Conservation (phyloP, 2,797 vertebrate species). For the Melanitta fusca region DNA sequence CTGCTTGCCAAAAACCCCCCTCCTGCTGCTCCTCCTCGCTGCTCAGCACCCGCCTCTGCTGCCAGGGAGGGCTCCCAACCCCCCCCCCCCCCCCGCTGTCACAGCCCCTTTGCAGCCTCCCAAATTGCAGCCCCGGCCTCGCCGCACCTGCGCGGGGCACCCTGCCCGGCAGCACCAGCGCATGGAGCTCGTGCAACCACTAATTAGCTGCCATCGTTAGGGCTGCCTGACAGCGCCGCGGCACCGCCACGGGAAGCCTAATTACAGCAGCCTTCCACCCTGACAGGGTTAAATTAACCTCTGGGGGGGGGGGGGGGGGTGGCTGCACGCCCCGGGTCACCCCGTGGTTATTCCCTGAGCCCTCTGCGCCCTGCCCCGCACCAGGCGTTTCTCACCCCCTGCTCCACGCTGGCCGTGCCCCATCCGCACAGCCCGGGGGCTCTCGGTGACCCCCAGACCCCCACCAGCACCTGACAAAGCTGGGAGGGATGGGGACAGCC, state of each 20-base stretch:
- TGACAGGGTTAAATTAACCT: neutral
- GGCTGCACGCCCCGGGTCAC: neutral
- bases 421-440: no score
- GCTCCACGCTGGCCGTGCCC: no score
- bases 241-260: neutral
- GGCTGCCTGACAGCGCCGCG: neutral
- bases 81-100: neutral
- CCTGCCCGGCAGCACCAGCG: neutral
- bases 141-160: neutral
- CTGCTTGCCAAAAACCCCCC: rapidly evolving
- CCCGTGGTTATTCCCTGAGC: no score
- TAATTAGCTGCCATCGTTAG: neutral
- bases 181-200: neutral
- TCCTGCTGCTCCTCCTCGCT: neutral
- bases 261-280: neutral
- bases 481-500: no score
- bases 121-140: neutral
- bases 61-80: neutral
- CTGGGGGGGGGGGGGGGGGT: neutral
- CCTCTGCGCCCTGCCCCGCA: neutral
- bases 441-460: no score
- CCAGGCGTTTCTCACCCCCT: no score
- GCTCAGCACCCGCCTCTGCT: neutral
- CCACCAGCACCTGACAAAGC: no score
- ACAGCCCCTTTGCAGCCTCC: neutral